A percentile compares a stretch with the other conserved stretches of the same genome.
Conservation (phyloP, 2,888 invertebrate genomes). For the Macaria notata region DNA sequence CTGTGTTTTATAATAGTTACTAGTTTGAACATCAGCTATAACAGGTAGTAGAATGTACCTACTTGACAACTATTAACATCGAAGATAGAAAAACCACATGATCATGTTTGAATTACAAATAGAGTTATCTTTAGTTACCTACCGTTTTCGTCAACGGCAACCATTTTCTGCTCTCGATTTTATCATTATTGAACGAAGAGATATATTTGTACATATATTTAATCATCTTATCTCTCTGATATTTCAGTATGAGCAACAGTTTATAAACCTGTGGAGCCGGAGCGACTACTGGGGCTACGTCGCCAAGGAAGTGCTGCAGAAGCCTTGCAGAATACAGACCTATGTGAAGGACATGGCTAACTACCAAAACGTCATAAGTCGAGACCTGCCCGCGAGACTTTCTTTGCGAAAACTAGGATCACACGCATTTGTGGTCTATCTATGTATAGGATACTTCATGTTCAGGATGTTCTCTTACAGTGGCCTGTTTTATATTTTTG, state of each 20-base stretch:
- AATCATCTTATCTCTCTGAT: not conserved
- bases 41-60: no score
- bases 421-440: conserved; percentile 81
- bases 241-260: conserved; percentile 86
- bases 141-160: no score
- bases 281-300: conserved; percentile 84
- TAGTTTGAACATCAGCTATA: no score
- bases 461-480: conserved; percentile 80
- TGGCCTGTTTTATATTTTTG: conserved; percentile 71
- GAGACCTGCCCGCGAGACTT: conserved; percentile 85
- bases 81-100: no score
- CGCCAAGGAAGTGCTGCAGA: conserved; percentile 83
- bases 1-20: no score
- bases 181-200: no score
- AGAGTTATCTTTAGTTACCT: no score
- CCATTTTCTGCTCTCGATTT: no score
- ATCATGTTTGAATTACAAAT: no score
- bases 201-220: no score
- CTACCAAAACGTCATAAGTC: conserved; percentile 79
- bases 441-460: conserved; percentile 76
- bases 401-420: conserved; percentile 86
- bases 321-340: conserved; percentile 83
- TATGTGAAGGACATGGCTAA: conserved; percentile 83
- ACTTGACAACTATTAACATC: no score
- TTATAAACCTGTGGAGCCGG: conserved; percentile 85